Percentiles rank a stretch among this genome's conserved stretches.
Evolutionary conservation across 2,113 vertebrate genomes (phyloP).

Genomic region (Leucopsar rothschildi): DNA sequence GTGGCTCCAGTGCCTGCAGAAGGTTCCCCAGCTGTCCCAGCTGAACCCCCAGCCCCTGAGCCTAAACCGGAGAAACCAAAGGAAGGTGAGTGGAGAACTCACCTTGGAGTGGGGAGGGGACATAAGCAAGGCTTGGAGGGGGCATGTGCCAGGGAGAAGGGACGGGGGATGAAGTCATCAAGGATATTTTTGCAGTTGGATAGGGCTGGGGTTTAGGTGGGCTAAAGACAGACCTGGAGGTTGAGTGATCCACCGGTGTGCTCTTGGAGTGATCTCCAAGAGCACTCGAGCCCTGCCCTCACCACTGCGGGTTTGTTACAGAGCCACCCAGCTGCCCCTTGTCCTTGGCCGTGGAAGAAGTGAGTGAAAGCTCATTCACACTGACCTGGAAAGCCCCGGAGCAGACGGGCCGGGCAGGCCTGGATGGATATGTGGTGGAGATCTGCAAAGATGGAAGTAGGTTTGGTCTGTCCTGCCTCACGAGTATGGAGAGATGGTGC

Average conservation of each 20-base stretch:
- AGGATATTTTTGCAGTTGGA: not conserved
- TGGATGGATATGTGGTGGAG: constrained; percentile 87
- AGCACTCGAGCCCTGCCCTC: not conserved
- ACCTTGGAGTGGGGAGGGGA: not conserved
- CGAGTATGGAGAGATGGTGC: not conserved
- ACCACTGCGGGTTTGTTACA: constrained; percentile 20
- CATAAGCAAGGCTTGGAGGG: not conserved
- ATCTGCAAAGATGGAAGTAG: constrained; percentile 87
- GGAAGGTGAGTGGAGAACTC: not conserved
- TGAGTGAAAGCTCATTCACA: constrained; percentile 79
- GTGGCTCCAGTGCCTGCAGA: not conserved
- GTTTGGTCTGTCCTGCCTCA: not conserved
- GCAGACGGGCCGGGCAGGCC: constrained; percentile 66
- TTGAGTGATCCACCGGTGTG: not conserved
- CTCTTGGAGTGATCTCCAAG: not conserved
- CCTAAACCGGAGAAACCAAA: constrained; percentile 3
- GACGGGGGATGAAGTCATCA: not conserved
- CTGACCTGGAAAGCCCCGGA: constrained; percentile 85
- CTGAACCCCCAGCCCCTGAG: constrained; percentile 53
- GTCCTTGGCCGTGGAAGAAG: constrained; percentile 79
- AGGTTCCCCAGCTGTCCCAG: not conserved
- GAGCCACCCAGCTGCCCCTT: constrained; percentile 81
- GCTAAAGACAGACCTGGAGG: not conserved
- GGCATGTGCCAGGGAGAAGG: not conserved
- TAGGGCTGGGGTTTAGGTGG: not conserved